Evolutionary conservation across 37 sponge, comb jelly and placozoan species (phyloP), one percentile per base, ranked within the genome.

Genomic region (Aphrocallistes beatrix): DNA sequence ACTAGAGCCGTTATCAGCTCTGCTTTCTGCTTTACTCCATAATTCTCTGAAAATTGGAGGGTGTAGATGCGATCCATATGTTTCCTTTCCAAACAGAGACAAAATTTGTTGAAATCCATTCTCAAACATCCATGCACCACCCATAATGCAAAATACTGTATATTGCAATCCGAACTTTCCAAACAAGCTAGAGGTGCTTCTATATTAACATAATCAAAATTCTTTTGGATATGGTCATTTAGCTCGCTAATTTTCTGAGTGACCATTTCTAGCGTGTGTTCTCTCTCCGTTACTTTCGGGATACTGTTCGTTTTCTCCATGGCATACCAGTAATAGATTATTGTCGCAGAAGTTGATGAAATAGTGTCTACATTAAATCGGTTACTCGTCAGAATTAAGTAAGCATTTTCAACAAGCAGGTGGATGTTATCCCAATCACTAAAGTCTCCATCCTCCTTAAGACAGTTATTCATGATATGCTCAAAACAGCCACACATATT

Each of bases 131-230:
- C 75, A 60, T 60, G 75, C 3, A 60, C n/a, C 34, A 28, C 21
- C 25, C 75, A 60, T 13, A 60, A 60, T 30, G 75, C 75, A 28
- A 60, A 60, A 60, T 60, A 60, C n/a, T 60, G 75, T 32, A 60
- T 13, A 60, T 60, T 3, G 25, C 28, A 60, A 13, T 60, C n/a
- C n/a, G 25, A 25, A 30, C 75, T 60, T 25, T 60, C 34, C 75
- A 60, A 13, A 60, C 75, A 60, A 60, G 34, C 75, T 19, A 60
- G 75, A 60, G 75, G 75, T 60, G 75, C 75, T 60, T 60, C 75
- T 19, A 60, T 21, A 60, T 28, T 60, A 60, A 60, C 8, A 60
- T 21, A 32, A 28, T 60, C 75, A 60, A 60, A 32, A 60, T 60
- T 60, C 75, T 6, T 30, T 19, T 30, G 25, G 3, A 60, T 28